phyloP scores from a whole-genome alignment of 2,113 vertebrate genomes.

The Cavia porcellus region DNA sequence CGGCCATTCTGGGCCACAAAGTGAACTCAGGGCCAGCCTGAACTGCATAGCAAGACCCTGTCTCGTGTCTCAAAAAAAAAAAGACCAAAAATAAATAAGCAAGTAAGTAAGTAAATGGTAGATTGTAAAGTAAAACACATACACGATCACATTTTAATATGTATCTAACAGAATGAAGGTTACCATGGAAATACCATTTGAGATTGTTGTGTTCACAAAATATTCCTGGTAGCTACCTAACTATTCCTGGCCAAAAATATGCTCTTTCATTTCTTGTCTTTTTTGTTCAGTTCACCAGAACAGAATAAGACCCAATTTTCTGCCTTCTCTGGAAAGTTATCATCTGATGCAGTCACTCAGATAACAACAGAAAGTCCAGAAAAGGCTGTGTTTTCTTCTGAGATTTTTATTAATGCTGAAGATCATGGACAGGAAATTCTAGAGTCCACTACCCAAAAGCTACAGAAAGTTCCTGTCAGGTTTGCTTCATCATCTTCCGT shows the following conservation, averaged over 20 bases:
- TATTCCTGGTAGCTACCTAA: not conserved
- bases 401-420: conserved; percentile 79
- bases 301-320: not conserved
- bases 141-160: not conserved
- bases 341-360: conserved; percentile 85
- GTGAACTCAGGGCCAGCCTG: no score
- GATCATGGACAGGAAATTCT: not conserved
- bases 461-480: not conserved
- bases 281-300: not conserved
- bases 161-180: not conserved
- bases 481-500: conserved; percentile 16
- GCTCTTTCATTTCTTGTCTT: conserved; percentile 25
- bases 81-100: no score
- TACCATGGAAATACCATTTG: not conserved
- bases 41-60: no score
- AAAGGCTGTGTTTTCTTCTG: conserved; percentile 83
- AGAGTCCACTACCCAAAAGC: accelerated
- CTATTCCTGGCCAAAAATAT: conserved; percentile 5
- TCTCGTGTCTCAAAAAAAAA: no score
- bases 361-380: conserved; percentile 84
- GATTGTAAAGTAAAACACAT: conserved; percentile 13
- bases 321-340: conserved; percentile 62
- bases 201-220: conserved; percentile 38
- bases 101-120: not conserved
- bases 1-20: no score